Evolutionary conservation across 1,140 invertebrate genomes (phyloP), one percentile per base, ranked within the genome.

Genomic region (Procambarus virginalis): DNA sequence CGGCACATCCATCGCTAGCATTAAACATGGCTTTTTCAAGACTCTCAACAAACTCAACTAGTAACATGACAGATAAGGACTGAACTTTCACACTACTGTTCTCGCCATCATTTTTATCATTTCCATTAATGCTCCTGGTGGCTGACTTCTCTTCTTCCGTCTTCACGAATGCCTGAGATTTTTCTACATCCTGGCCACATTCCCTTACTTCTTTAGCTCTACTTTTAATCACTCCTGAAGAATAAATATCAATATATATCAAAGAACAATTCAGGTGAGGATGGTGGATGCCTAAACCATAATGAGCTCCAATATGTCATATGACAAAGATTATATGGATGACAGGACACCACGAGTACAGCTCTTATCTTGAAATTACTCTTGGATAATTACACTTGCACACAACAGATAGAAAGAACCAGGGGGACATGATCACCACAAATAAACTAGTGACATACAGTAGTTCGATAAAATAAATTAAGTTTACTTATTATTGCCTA

Each of bases 1-100:
- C 78, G 96, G 95, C 46, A 97, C 97, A 97, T 5, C 98, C 98
- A 94, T 99, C 98, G 22, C 97, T 96, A 0, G 98, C 97, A 95
- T 99, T 99, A 92, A 98, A 97, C 93, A 99, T 97, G 10, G 96
- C 95, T 93, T 98, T 98, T 93, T 99, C 98, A 55, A 99, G 94
- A 91, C 97, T 96, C 94, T 99, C 98, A 93, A 99, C 95, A 92
- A 99, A 98, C 86, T 98, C 96, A 12, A 99, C 94, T 17, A 99
- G 94, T 91, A 98, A 20, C 64, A 89, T 84, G 34, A 92, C 89
- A 17, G 86, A 76, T 22, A 86, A n/a, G 70, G 79, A 81, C 4
- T 86, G 84, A 49, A 86, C 80, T 58, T 84, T 83, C 14, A 84
- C 48, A 12, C 46, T 48, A 34, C 22, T 64, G 14, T 70, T 84